phyloP scores from a whole-genome alignment of 2,797 vertebrate species.

The Hemibagrus guttatus region DNA sequence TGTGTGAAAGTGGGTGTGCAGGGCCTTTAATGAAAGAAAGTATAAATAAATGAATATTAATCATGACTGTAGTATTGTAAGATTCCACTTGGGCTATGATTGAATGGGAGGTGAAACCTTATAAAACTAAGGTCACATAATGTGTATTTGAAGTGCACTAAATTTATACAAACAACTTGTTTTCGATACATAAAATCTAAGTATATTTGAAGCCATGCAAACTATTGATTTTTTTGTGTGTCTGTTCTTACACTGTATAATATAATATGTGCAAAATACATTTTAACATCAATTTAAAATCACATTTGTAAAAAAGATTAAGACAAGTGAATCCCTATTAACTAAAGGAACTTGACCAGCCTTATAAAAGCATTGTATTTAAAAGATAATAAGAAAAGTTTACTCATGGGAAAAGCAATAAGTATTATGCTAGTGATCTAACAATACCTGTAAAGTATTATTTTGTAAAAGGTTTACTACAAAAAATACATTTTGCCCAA shows the following conservation, averaged over 20 bases:
- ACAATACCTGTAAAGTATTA: not conserved
- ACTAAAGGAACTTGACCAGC: not conserved
- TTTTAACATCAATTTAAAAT: not conserved
- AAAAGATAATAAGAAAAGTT: not conserved
- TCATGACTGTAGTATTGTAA: not conserved
- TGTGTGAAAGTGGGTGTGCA: not conserved
- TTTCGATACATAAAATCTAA: not conserved
- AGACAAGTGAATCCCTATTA: not conserved
- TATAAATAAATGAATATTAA: not conserved
- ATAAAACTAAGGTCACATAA: not conserved
- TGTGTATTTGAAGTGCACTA: not conserved
- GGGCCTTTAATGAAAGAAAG: not conserved
- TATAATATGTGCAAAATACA: not conserved
- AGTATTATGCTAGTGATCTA: not conserved
- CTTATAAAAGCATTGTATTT: not conserved
- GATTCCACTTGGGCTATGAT: not conserved
- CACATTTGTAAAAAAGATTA: not conserved
- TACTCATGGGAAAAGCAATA: not conserved
- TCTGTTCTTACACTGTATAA: not conserved
- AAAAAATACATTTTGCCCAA: not conserved
- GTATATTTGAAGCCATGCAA: not conserved
- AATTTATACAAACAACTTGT: not conserved
- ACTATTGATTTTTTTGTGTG: not conserved
- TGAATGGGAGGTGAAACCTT: not conserved
- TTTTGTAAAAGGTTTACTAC: not conserved